Percentiles rank a stretch among this genome's conserved stretches.
Evolutionary conservation across 2,888 invertebrate species (phyloP).

Genomic region (Platycnemis pennipes): DNA sequence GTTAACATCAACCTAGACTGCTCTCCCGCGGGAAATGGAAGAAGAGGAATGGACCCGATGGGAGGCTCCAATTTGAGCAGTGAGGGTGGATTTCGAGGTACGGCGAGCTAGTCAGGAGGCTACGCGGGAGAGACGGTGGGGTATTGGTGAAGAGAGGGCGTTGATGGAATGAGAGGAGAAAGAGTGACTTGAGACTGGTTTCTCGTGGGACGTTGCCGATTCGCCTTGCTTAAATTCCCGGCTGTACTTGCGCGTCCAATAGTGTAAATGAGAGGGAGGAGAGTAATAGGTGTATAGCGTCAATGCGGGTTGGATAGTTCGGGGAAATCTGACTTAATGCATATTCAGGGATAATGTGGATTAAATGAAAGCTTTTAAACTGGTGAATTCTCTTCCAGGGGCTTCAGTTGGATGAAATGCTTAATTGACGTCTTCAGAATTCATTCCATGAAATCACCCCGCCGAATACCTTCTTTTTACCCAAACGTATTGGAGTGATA

Average conservation of each 20-base stretch:
- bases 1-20: conserved; percentile 60
- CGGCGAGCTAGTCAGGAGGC: too few relatives aligned
- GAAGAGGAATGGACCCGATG: conserved; percentile 62
- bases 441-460: too few relatives aligned
- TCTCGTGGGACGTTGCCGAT: background rate
- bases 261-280: too few relatives aligned
- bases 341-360: too few relatives aligned
- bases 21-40: background rate
- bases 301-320: too few relatives aligned
- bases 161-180: background rate
- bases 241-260: background rate
- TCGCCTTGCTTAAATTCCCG: background rate
- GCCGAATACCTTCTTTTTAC: too few relatives aligned
- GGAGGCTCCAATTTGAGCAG: conserved; percentile 57
- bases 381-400: too few relatives aligned
- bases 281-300: background rate
- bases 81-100: background rate
- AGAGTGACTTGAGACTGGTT: background rate
- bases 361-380: too few relatives aligned
- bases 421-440: too few relatives aligned
- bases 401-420: too few relatives aligned
- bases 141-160: background rate
- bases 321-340: too few relatives aligned
- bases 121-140: background rate
- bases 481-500: too few relatives aligned